Evolutionary conservation across 2,888 invertebrate genomes (phyloP), one percentile per base, ranked within the genome.

Genomic region (Mesochorus sp.): DNA sequence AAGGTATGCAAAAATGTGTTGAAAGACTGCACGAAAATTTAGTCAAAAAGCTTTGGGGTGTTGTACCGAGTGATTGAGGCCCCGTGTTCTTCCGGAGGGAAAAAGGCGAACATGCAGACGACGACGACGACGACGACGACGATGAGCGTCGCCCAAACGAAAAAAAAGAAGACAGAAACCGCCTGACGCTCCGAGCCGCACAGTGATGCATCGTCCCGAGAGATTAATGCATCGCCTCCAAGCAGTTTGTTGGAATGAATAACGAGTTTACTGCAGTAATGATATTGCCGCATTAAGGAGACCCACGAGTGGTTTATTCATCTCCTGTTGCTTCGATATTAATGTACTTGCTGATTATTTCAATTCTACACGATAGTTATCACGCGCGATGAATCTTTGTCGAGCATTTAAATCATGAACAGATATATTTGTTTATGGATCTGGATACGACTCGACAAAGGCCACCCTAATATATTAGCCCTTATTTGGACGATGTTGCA

Each of bases 221-320:
- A 88, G 87, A 89, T 89, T 88, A 89, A 89, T 88, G 88, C 84
- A 85, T 87, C 82, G 82, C 83, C 49, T 74, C 82, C 80, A 79
- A 82, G 84, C 88, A 86, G 86, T 88, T 88, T 87, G 87, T 87
- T 87, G 82, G 83, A 85, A 85, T 84, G 88, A 89, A 87, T 88
- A 89, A 88, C 87, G 87, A 80, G 80, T 83, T 79, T 79, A 62
- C 80, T 80, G 84, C 84, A 86, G 85, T 88, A 88, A 89, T 87
- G 87, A 88, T 88, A 88, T 87, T 83, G 83, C 86, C 87, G n/a
- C n/a, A 85, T 89, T 88, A 89, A 88, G 85, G 87, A 86, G 86
- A 42, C 87, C 85, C 85, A 79, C 86, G 82, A 82, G 81, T 80
- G 79, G 86, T 87, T 87, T 85, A 85, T 85, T 85, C 82, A 83